Base-by-base conservation (phyloP, 2,888 invertebrate genomes). In the Leptura quadrifasciata region DNA sequence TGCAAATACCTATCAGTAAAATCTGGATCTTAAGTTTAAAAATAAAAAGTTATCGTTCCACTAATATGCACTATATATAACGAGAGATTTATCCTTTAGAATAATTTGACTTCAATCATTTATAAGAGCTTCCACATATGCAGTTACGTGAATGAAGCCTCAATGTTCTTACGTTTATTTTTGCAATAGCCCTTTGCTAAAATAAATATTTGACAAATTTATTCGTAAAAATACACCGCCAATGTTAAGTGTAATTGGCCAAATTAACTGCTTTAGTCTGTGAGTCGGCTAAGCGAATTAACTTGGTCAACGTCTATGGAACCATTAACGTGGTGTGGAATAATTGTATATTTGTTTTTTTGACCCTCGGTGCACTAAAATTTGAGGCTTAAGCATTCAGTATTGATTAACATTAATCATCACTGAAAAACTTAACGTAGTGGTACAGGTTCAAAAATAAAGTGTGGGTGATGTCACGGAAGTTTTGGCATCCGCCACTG, bases 161-260 rank as follows among this genome's bases (percentile, higher is more conserved):
- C 35, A 1, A 10, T 47, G 12, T 47, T 47, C 5, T n/a, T 15
- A n/a, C 47, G 47, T 12, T 15, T 15, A n/a, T n/a, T 12, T 58
- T n/a, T 27, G n/a, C 8, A 8, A 24, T 10, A 15, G 15, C 9
- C 31, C 17, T 61, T 31, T 17, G 8, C n/a, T 61, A 10, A 61
- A 61, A 61, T 61, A 31, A 61, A 31, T 31, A n/a, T 17, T 2
- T 24, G n/a, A 31, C 27, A 31, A 31, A 31, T 64, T 64, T 64
- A 47, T 64, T 20, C 21, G 64, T 39, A 15, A 47, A 64, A 21
- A 47, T 21, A 47, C 47, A 35, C 20, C 5, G 39, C 39, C 39
- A 10, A 8, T 39, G 17, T 47, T 21, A 47, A 20, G n/a, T 35
- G 64, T 47, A 64, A 39, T 64, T 47, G 47, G 18, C 64, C 35